Evolutionary conservation across 2,797 vertebrate species (phyloP), one percentile per base, ranked within the genome.

Genomic region (Pseudochirops corinnae): DNA sequence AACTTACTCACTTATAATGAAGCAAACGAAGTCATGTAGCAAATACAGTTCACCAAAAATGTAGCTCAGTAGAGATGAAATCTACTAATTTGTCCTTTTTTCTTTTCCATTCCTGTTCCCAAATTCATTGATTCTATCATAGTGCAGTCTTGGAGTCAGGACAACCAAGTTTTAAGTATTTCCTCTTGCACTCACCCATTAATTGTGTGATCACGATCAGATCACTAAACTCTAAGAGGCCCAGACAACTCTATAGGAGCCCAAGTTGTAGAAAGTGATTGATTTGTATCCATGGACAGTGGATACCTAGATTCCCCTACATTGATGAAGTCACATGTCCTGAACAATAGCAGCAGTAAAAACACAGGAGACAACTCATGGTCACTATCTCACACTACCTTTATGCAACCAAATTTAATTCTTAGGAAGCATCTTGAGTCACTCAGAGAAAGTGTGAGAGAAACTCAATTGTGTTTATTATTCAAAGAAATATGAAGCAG

Each of bases 41-140:
- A 50, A 55, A 91, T 4, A 18, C n/a, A 33, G 26, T 26, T 67
- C 55, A 21, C 4, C 90, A 46, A 94, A 92, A 39, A 55, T 9
- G 92, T 56, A 93, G 90, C 24, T 2, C 18, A 82, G 46, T 52
- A 90, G 14, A n/a, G 3, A 58, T 96, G 91, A 9, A 96, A 55
- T 67, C 93, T 7, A 55, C 93, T 53, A 9, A 92, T 94, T 92
- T 55, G 53, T 55, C 53, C 53, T 96, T 92, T 14, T 14, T 53
- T 31, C 3, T 91, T 39, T 94, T 29, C 95, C 91, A 28, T 58
- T 24, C 18, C 46, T 94, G 95, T 52, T 56, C 62, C 33, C n/a
- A 92, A 90, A 93, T 91, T 93, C 31, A 93, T 90, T 93, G 1
- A 55, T 74, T 95, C 56, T 97, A 50, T n/a, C 7, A 46, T 39